phyloP scores from a whole-genome alignment of 2,888 invertebrate genomes.

The Latrodectus hesperus region DNA sequence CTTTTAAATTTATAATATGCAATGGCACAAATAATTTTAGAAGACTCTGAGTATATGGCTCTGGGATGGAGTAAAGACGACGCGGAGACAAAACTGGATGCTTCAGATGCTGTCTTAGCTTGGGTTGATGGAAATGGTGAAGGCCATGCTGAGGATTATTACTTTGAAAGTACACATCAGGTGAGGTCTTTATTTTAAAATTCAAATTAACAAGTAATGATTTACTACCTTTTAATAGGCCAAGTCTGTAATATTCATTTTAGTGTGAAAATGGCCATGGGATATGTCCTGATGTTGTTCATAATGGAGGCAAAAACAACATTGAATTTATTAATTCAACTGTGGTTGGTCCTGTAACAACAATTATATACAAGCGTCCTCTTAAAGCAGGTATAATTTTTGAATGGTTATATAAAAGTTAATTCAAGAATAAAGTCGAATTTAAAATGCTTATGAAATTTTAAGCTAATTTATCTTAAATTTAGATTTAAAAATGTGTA shows the following conservation, averaged over 20 bases:
- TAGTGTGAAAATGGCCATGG: conserved; percentile 87
- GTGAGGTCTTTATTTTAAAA: conserved; percentile 40
- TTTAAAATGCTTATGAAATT: no score
- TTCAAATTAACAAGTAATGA: no score
- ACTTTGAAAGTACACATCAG: conserved; percentile 88
- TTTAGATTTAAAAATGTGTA: neutral
- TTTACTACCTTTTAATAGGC: no score
- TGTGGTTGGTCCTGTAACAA: conserved; percentile 92
- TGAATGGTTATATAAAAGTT: neutral
- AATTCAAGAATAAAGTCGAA: neutral
- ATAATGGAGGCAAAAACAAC: conserved; percentile 76
- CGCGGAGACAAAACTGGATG: conserved; percentile 84
- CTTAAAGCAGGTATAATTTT: conserved; percentile 79
- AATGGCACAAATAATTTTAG: conserved; percentile 52
- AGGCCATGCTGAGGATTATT: conserved; percentile 90
- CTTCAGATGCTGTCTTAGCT: conserved; percentile 89
- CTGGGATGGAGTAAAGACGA: conserved; percentile 88
- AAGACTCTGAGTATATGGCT: conserved; percentile 85
- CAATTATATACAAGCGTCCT: conserved; percentile 91
- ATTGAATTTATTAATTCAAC: conserved; percentile 89
- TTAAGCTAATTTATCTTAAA: neutral
- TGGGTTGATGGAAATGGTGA: conserved; percentile 90
- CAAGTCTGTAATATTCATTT: conserved; percentile 1
- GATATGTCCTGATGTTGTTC: conserved; percentile 85
- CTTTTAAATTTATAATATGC: no score